Conservation (phyloP, 2,113 vertebrate species). For the Hemichromis elongatus region DNA sequence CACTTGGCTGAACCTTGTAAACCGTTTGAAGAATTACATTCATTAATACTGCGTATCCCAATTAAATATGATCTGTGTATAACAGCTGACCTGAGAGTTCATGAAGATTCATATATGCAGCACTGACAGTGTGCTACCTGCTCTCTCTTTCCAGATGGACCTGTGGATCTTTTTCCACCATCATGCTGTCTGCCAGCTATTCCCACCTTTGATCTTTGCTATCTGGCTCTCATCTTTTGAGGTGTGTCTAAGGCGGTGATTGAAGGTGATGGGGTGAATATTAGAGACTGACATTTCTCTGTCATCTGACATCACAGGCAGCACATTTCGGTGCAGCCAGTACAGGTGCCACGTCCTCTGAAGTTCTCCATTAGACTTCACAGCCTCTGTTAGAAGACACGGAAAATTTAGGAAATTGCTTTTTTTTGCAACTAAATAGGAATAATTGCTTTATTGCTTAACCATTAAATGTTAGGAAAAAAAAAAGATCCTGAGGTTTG, state of each 20-base stretch:
- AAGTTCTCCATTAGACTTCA: neutral
- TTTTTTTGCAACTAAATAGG: neutral
- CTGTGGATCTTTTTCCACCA: neutral
- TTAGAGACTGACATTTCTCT: constrained; percentile 49
- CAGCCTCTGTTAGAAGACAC: neutral
- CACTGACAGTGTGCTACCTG: neutral
- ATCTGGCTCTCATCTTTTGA: constrained; percentile 44
- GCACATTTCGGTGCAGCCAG: neutral
- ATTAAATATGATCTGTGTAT: neutral
- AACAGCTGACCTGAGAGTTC: neutral
- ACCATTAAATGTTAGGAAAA: neutral
- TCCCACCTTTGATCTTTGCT: constrained; percentile 51
- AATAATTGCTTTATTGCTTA: neutral
- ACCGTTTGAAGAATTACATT: neutral
- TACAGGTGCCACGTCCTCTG: neutral
- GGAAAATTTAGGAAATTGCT: neutral
- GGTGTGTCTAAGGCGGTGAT: constrained; percentile 8
- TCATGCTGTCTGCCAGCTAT: constrained; percentile 13
- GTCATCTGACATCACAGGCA: constrained; percentile 45
- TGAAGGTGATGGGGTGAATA: constrained; percentile 49
- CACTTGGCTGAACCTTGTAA: neutral
- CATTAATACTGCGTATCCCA: neutral
- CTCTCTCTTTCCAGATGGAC: neutral
- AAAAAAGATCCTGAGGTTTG: neutral
- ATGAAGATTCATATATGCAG: neutral